Conservation (phyloP, 2,113 vertebrate species). For the Cyprinodon variegatus region DNA sequence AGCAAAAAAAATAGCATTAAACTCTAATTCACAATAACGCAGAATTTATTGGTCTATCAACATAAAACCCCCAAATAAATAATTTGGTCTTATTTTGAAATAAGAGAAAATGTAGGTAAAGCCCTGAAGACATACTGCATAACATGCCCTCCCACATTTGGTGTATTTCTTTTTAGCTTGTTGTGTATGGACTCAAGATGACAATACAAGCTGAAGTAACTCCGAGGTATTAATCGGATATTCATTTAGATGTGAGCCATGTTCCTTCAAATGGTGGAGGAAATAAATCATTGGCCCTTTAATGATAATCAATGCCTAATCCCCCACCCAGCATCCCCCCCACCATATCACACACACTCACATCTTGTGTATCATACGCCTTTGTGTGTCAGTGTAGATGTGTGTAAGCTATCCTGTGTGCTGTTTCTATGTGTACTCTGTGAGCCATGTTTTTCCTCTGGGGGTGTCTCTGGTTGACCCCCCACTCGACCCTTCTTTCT, state of each 20-base stretch:
- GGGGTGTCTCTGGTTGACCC: conserved; percentile 74
- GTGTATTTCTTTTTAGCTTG: conserved; percentile 9
- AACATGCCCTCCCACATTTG: background rate
- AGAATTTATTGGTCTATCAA: background rate
- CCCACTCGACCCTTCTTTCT: conserved; percentile 65
- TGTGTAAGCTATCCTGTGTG: conserved; percentile 52
- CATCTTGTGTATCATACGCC: conserved; percentile 66
- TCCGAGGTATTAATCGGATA: conserved; percentile 69
- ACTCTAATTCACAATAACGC: background rate
- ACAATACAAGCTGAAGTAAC: conserved; percentile 47
- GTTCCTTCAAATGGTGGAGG: conserved; percentile 66
- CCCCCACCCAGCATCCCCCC: conserved; percentile 23
- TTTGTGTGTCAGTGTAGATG: conserved; percentile 57
- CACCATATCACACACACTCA: background rate
- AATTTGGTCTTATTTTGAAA: background rate
- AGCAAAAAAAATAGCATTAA: background rate
- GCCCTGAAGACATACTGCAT: no score
- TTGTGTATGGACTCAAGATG: conserved; percentile 30
- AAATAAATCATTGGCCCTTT: conserved; percentile 78
- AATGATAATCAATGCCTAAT: conserved; percentile 76
- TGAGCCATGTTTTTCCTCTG: conserved; percentile 70
- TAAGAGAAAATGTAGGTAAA: background rate
- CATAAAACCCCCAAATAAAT: background rate
- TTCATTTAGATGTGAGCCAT: conserved; percentile 73
- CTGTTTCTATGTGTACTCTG: conserved; percentile 70